These are phyloP conservation scores for Nasonovia ribisnigri DNA, from an alignment of 2,888 invertebrate species.

Conservation along the genomic window DNA sequence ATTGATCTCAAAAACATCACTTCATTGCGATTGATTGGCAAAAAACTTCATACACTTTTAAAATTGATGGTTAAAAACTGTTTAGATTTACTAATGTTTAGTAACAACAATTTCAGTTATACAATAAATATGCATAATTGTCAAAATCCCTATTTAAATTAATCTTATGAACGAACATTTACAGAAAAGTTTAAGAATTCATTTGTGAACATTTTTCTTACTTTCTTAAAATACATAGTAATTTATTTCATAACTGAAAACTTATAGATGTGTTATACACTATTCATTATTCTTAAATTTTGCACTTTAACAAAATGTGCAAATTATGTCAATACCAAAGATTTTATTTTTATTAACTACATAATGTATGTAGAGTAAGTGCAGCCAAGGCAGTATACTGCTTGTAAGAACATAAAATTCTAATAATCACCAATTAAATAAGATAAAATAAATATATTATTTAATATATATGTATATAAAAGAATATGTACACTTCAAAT, in stretches of 20 bases:
- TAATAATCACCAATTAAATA: background rate
- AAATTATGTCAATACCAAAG: background rate
- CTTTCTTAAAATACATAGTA: background rate
- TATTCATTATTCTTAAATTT: background rate
- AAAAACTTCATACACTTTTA: background rate
- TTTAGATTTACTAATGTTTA: background rate
- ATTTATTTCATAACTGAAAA: background rate
- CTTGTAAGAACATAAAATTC: background rate
- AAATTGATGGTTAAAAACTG: background rate
- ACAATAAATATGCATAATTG: background rate
- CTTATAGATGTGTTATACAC: background rate
- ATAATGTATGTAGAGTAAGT: background rate
- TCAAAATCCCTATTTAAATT: background rate
- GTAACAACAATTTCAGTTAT: too few species aligned
- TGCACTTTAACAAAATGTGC: background rate
- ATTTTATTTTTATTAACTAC: background rate
- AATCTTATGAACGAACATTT: background rate
- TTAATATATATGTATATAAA: background rate
- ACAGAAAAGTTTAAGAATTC: background rate
- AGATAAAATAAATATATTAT: background rate
- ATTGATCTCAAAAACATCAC: background rate
- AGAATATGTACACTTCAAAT: background rate
- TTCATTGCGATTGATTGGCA: background rate
- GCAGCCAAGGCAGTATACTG: background rate
- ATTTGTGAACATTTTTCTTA: background rate